Conservation (phyloP, 1,140 invertebrate species). For the Teleogryllus occipitalis region DNA sequence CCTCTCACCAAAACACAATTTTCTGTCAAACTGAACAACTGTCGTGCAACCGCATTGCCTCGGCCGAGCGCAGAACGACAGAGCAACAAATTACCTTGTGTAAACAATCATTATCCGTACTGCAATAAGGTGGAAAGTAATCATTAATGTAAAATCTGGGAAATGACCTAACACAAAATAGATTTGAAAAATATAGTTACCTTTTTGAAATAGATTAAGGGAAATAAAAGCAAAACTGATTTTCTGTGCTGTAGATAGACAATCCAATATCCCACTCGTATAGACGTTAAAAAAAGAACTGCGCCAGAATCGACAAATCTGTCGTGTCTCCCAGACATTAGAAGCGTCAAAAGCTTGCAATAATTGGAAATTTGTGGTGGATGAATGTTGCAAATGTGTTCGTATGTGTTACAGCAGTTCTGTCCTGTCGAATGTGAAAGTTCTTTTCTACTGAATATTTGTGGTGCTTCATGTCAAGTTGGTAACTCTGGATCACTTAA, state of each 20-base stretch:
- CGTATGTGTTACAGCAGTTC: not conserved
- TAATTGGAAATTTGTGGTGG: not conserved
- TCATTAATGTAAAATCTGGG: not conserved
- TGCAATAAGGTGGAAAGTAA: not conserved
- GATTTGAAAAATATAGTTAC: not conserved
- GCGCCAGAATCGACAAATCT: too few relatives aligned
- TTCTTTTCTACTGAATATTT: not conserved
- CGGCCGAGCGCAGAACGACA: too few relatives aligned
- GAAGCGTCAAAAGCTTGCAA: not conserved
- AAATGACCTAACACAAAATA: not conserved
- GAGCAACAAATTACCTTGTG: not conserved
- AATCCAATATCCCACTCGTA: too few relatives aligned
- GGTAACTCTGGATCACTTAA: not conserved
- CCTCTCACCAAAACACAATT: too few relatives aligned
- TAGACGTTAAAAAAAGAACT: too few relatives aligned
- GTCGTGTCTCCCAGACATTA: not conserved
- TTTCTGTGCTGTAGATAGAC: too few relatives aligned
- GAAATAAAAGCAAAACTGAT: too few relatives aligned
- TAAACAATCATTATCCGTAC: not conserved
- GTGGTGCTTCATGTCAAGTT: not conserved
- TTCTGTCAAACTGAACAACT: too few relatives aligned
- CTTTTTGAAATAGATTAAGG: not conserved
- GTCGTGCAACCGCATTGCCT: too few relatives aligned
- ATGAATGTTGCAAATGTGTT: not conserved
- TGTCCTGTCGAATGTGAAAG: not conserved